Base-by-base conservation (phyloP, 2,797 vertebrate species). In the Clarias laeviceps region DNA sequence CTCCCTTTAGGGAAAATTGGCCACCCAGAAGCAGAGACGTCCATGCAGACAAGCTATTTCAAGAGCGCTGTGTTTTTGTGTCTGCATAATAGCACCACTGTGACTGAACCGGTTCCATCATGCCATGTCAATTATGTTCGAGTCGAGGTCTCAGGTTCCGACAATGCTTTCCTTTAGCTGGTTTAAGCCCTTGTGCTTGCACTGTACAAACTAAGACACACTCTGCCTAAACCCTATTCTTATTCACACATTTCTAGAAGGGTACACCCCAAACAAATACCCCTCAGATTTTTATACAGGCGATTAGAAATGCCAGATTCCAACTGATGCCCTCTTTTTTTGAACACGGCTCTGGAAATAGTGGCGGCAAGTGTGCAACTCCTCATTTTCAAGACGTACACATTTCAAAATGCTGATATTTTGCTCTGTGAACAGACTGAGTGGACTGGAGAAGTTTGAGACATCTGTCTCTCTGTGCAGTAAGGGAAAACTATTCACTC, bases 91-190 rank as follows among this genome's bases (percentile, higher is more conserved):
- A 85, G 82, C 74, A 82, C 72, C 64, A 85, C 88, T 86, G 79
- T 87, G 88, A 83, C 82, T 68, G 29, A 88, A 81, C 82, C n/a
- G 81, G 80, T 73, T 88, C 87, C 79, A 87, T 88, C 84, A 89
- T 88, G 83, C 79, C 68, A 70, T 69, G 88, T 85, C 79, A 89
- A 85, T 88, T 89, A 88, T 54, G 50, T 27, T 70, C 72, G 24
- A 24, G 24, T 80, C 20, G 3, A 50, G 69, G 80, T 85, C 80
- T 86, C 64, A 22, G 74, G 82, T 68, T 84, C 54, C 79, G 61
- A 87, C 85, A 86, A 82, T 85, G 74, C 12, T 0, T 18, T 70
- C 66, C 61, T 83, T 82, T 73, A 70, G 70, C 81, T 22, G 37
- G 72, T 83, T 37, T 27, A 70, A 70, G 24, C n/a, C 73, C 2